These are phyloP conservation scores for Centropus bengalensis DNA, from an alignment of 2,113 vertebrate species.

Conservation along the genomic window DNA sequence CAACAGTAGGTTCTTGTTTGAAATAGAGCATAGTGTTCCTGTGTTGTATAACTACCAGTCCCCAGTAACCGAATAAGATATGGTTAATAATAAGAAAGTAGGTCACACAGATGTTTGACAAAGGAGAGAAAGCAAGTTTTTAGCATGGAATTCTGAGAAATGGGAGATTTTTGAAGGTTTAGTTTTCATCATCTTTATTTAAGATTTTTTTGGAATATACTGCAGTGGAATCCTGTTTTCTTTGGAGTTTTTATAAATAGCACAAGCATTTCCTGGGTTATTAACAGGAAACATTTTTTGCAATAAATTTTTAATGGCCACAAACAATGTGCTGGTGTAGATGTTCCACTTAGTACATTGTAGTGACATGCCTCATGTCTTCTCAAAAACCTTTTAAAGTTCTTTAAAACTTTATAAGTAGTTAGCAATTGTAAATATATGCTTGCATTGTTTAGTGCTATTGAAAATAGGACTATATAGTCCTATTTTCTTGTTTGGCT, in stretches of 20 bases:
- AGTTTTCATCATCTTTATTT: background rate
- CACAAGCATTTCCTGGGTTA: background rate
- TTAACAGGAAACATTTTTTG: constrained; percentile 10
- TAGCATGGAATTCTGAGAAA: background rate
- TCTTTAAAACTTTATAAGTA: background rate
- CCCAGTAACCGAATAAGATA: constrained; percentile 31
- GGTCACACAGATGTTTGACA: constrained; percentile 20
- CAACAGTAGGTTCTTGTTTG: constrained; percentile 71
- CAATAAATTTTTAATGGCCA: constrained; percentile 33
- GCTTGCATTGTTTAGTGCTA: background rate
- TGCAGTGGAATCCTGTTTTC: background rate
- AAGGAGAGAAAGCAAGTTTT: constrained; percentile 9
- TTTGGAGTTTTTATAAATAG: background rate
- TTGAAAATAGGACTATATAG: background rate
- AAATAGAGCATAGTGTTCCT: constrained; percentile 64
- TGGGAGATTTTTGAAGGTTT: background rate
- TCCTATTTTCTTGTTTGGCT: background rate
- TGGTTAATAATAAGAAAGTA: constrained; percentile 57
- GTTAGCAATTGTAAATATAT: constrained; percentile 31
- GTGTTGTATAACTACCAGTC: constrained; percentile 26
- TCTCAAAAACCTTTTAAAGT: background rate
- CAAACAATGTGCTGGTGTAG: background rate
- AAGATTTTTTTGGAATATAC: background rate
- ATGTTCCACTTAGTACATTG: background rate
- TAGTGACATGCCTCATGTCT: background rate